A percentile compares a stretch with the other conserved stretches of the same genome.
Conservation (phyloP, 2,797 vertebrate genomes). For the Argentina silus region DNA sequence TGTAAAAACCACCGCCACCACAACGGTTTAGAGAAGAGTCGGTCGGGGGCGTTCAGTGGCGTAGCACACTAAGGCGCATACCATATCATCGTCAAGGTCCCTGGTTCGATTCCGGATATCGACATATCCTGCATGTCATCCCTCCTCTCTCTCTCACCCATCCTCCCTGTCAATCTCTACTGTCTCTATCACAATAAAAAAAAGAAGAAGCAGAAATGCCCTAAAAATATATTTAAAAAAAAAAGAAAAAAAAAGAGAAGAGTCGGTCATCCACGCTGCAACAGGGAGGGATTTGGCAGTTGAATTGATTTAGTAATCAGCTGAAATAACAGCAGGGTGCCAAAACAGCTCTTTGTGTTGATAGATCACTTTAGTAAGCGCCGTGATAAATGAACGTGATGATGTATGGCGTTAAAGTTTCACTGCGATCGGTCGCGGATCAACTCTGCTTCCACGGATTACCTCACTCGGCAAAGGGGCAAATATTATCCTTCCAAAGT, state of each 20-base stretch:
- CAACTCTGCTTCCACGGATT: conserved; percentile 49
- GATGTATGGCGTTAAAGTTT: conserved; percentile 51
- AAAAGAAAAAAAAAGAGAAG: no score
- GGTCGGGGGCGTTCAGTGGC: no score
- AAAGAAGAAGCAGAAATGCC: no score
- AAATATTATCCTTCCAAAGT: conserved; percentile 70
- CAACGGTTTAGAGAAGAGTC: conserved; percentile 30
- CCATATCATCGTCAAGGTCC: no score
- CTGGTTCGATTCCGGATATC: no score
- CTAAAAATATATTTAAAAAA: no score
- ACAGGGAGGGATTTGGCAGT: conserved; percentile 43
- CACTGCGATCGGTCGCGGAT: conserved; percentile 50
- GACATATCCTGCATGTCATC: no score
- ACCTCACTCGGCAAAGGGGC: conserved; percentile 55
- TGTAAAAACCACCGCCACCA: conserved; percentile 8
- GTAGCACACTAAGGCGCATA: no score
- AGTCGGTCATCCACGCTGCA: conserved; percentile 38
- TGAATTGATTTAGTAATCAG: conserved; percentile 62
- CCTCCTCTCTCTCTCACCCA: no score
- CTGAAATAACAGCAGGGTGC: conserved; percentile 56
- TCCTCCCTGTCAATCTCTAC: no score
- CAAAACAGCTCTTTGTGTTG: conserved; percentile 50
- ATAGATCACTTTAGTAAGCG: conserved; percentile 53
- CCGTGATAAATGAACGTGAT: conserved; percentile 53
- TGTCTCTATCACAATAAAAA: no score